These are phyloP conservation scores for Plagodis dolabraria DNA, from an alignment of 2,888 invertebrate species.

Conservation along the genomic window DNA sequence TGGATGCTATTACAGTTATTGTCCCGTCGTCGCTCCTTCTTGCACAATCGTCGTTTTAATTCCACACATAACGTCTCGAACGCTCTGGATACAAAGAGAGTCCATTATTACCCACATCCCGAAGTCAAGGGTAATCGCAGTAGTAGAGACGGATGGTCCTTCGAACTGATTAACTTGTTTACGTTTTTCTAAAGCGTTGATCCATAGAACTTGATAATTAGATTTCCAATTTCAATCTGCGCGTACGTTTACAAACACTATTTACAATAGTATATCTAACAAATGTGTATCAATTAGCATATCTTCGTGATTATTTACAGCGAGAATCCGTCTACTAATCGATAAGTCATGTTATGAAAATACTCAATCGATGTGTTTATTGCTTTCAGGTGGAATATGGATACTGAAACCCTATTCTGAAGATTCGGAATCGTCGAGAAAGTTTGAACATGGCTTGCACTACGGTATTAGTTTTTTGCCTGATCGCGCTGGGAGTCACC, in stretches of 20 bases:
- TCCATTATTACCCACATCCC: conserved; percentile 22
- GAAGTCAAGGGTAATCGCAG: conserved; percentile 29
- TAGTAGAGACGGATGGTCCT: conserved; percentile 7
- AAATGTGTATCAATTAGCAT: conserved; percentile 40
- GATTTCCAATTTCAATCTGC: no score
- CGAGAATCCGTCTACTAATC: conserved; percentile 21
- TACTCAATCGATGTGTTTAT: conserved; percentile 24
- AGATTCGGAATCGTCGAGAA: conserved; percentile 19
- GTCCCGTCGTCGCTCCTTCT: conserved; percentile 51
- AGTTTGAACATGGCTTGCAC: conserved; percentile 56
- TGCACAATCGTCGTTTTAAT: conserved; percentile 55
- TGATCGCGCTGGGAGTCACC: conserved; percentile 55
- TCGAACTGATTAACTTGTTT: conserved; percentile 6
- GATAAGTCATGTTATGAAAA: conserved; percentile 26
- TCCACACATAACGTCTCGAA: conserved; percentile 39
- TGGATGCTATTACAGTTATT: conserved; percentile 69
- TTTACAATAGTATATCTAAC: background rate
- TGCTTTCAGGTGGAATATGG: conserved; percentile 55
- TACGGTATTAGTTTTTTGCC: conserved; percentile 54
- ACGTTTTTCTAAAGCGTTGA: background rate
- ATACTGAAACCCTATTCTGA: conserved; percentile 39
- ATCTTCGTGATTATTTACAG: conserved; percentile 39
- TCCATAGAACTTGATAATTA: background rate
- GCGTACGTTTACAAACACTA: no score
- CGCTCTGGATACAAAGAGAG: conserved; percentile 15